Conservation (phyloP, 2,797 vertebrate genomes). For the Gephyroberyx darwinii region DNA sequence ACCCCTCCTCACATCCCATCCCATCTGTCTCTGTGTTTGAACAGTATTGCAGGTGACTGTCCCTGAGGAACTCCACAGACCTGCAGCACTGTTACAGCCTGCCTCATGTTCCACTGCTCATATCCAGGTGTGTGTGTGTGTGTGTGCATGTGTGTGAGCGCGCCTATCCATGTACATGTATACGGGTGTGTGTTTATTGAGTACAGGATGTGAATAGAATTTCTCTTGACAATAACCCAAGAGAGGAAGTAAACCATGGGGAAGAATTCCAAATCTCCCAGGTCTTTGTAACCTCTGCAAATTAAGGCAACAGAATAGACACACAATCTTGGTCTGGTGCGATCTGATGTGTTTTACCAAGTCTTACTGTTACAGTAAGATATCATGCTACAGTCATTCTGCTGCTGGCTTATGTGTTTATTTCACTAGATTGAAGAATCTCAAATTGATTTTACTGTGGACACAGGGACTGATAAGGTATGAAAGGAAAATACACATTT, state of each 20-base stretch:
- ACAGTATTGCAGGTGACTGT: constrained; percentile 19
- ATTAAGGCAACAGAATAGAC: constrained; percentile 28
- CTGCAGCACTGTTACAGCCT: constrained; percentile 14
- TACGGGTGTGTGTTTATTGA: constrained; percentile 9
- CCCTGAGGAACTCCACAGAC: constrained; percentile 1
- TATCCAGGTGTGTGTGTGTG: not conserved
- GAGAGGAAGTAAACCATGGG: constrained; percentile 14
- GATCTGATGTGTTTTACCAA: constrained; percentile 16
- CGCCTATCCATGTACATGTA: not conserved
- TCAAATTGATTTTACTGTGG: not conserved
- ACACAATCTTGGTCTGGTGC: not conserved
- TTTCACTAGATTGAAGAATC: not conserved
- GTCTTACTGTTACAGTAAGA: too few relatives aligned
- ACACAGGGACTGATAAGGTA: too few relatives aligned
- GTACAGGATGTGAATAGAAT: not conserved
- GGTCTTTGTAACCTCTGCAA: constrained; percentile 13
- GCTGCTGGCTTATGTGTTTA: not conserved
- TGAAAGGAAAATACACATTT: too few relatives aligned
- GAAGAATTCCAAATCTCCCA: not conserved
- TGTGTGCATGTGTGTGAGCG: not conserved
- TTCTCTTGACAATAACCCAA: constrained; percentile 5
- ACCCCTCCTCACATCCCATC: constrained; percentile 14
- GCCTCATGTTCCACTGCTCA: constrained; percentile 18
- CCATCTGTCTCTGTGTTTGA: constrained; percentile 33
- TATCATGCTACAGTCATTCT: not conserved